Evolutionary conservation across 2,797 vertebrate genomes (phyloP).

Genomic region (Pipistrellus pipistrellus): DNA sequence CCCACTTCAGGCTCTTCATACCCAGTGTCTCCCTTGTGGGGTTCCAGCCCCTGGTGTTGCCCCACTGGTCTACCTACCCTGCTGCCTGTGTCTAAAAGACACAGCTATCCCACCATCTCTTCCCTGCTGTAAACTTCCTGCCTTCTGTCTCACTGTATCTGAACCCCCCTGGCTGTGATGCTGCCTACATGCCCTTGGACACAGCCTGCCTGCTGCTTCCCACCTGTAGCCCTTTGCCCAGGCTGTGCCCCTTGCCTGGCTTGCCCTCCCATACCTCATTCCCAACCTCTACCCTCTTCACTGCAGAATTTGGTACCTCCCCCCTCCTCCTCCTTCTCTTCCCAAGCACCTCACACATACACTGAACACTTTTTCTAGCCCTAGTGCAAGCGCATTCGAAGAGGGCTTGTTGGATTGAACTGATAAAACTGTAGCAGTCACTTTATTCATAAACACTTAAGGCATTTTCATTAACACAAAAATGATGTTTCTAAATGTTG

Average conservation of each 20-base stretch:
- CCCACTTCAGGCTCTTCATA: background rate
- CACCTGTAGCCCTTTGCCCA: background rate
- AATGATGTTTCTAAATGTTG: background rate
- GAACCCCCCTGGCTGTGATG: no score
- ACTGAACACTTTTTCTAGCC: background rate
- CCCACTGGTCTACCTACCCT: background rate
- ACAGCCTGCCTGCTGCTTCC: background rate
- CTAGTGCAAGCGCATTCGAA: background rate
- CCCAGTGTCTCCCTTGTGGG: background rate
- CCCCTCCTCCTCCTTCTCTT: background rate
- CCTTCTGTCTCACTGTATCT: background rate
- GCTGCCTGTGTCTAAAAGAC: background rate
- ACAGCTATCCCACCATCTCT: background rate
- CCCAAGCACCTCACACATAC: background rate
- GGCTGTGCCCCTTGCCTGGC: no score
- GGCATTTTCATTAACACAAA: slow-evolving; percentile 24
- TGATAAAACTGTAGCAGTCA: background rate
- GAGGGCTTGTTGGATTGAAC: background rate
- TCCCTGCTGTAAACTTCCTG: background rate
- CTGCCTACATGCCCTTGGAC: background rate
- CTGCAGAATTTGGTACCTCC: no score
- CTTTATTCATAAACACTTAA: background rate
- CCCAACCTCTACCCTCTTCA: background rate
- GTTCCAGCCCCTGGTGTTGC: background rate
- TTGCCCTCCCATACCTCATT: background rate